Percentiles rank a stretch among this genome's conserved stretches.
phyloP scores from a whole-genome alignment of 2,797 vertebrate species.

The Cheirogaleus major region DNA sequence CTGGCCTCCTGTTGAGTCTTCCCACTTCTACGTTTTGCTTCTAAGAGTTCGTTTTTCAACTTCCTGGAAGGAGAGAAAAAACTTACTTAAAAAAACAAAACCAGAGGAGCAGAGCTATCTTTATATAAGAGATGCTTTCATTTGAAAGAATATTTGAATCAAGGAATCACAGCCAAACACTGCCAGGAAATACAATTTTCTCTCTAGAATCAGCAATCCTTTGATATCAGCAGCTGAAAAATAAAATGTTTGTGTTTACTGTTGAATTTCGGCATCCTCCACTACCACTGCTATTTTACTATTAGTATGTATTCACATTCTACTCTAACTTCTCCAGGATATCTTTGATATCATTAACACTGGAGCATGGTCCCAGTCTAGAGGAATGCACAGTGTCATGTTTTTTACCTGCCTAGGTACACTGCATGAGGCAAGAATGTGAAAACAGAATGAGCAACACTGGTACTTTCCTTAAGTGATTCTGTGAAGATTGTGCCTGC shows the following conservation, averaged over 20 bases:
- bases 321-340: not conserved
- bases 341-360: not conserved
- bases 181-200: constrained; percentile 24
- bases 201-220: not conserved
- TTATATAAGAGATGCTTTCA: not conserved
- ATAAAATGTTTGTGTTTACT: not conserved
- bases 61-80: constrained; percentile 86
- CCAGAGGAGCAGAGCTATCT: not conserved
- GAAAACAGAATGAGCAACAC: not conserved
- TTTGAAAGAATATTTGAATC: not conserved
- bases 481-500: not conserved
- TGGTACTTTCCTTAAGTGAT: not conserved
- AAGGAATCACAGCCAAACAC: not conserved
- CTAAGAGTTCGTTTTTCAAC: constrained; percentile 96
- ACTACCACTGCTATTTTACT: not conserved
- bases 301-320: not conserved
- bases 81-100: not conserved
- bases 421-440: not conserved
- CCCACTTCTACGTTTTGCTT: constrained; percentile 91
- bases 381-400: not conserved
- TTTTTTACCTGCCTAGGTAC: not conserved
- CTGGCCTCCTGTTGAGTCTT: constrained; percentile 86
- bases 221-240: not conserved
- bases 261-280: not conserved
- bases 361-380: not conserved